Evolutionary conservation across 2,888 invertebrate species (phyloP).

Genomic region (Biston stratarius): DNA sequence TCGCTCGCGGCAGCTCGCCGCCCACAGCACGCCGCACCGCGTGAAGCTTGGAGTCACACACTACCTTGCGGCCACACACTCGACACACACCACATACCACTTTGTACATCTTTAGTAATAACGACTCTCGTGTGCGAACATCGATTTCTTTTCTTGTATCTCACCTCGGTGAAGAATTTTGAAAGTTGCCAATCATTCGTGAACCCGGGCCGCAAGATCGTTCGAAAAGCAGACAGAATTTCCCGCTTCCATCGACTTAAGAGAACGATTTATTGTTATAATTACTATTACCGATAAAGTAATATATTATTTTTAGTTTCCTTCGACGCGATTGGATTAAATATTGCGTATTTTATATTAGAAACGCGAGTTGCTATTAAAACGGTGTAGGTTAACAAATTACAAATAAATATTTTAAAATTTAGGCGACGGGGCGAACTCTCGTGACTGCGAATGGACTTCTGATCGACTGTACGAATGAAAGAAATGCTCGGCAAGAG

Average conservation of each 20-base stretch:
- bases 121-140: slow-evolving; percentile 8
- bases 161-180: slow-evolving; percentile 4
- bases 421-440: slow-evolving; percentile 26
- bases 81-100: slow-evolving; percentile 2
- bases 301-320: slow-evolving; percentile 29
- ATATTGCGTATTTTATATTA: slow-evolving; percentile 12
- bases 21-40: slow-evolving; percentile 15
- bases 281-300: slow-evolving; percentile 29
- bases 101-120: background rate
- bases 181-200: background rate
- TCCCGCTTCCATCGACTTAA: slow-evolving; percentile 19
- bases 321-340: slow-evolving; percentile 13
- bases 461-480: slow-evolving; percentile 14
- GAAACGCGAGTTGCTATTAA: slow-evolving; percentile 34
- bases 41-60: slow-evolving; percentile 17
- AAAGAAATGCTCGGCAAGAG: slow-evolving; percentile 3
- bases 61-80: slow-evolving; percentile 24
- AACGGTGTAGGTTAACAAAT: slow-evolving; percentile 54
- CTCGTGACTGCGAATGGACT: slow-evolving; percentile 24
- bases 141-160: background rate
- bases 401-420: slow-evolving; percentile 35
- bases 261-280: slow-evolving; percentile 13
- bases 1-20: slow-evolving; percentile 18
- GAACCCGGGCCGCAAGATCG: slow-evolving; percentile 8
- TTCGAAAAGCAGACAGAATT: background rate